Conservation (phyloP, 2,888 invertebrate species). For the Diabrotica balteata region DNA sequence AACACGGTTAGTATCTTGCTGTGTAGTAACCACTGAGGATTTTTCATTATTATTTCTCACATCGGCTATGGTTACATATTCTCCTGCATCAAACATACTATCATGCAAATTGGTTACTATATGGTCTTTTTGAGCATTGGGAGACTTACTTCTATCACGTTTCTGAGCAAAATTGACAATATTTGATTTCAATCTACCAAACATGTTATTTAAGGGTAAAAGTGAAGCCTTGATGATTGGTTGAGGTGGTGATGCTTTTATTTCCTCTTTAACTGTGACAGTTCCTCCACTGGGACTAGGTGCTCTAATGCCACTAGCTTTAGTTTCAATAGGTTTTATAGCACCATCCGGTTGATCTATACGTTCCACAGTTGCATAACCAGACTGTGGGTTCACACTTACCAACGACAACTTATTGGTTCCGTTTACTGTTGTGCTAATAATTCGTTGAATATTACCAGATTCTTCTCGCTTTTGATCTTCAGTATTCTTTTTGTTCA, state of each 20-base stretch:
- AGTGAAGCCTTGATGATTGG: constrained; percentile 61
- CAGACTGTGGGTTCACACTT: constrained; percentile 56
- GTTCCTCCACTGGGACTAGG: constrained; percentile 58
- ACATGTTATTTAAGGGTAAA: constrained; percentile 74
- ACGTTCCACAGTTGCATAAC: constrained; percentile 57
- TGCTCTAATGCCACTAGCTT: constrained; percentile 46
- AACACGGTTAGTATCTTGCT: constrained; percentile 67
- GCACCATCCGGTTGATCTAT: constrained; percentile 43
- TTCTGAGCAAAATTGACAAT: constrained; percentile 50
- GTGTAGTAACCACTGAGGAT: constrained; percentile 46
- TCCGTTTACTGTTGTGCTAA: constrained; percentile 41
- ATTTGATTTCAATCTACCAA: constrained; percentile 71
- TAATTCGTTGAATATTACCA: constrained; percentile 38
- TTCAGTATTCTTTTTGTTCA: constrained; percentile 33
- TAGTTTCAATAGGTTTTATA: constrained; percentile 27
- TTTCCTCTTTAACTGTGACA: constrained; percentile 48
- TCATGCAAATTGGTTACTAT: constrained; percentile 29
- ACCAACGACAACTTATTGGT: constrained; percentile 51
- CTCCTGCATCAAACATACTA: constrained; percentile 68
- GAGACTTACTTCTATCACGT: constrained; percentile 64
- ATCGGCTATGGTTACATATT: constrained; percentile 87
- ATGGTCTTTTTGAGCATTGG: constrained; percentile 57
- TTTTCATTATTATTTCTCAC: constrained; percentile 81
- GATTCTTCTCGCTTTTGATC: constrained; percentile 32
- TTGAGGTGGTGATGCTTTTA: constrained; percentile 41